phyloP scores from a whole-genome alignment of 2,888 invertebrate species.

The Ennomos fuscantarius region DNA sequence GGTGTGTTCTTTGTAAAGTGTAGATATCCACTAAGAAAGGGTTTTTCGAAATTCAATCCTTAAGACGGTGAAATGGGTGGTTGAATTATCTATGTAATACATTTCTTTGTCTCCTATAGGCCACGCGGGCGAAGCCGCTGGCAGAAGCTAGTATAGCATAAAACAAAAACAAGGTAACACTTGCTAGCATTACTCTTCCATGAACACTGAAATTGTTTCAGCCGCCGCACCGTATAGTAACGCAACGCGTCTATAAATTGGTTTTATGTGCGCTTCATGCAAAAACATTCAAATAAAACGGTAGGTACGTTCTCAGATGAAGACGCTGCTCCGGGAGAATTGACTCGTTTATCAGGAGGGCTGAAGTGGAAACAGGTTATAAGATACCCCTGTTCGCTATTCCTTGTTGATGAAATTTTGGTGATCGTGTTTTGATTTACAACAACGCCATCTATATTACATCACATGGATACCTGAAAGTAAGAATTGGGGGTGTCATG shows the following conservation, averaged over 20 bases:
- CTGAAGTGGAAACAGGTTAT: conserved; percentile 7
- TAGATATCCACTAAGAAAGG: too few species aligned
- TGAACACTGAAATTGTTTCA: conserved; percentile 27
- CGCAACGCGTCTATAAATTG: conserved; percentile 59
- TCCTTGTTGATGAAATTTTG: background rate
- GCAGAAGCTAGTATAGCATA: background rate
- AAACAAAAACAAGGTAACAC: conserved; percentile 7
- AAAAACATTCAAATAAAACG: conserved; percentile 71
- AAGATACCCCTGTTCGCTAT: background rate
- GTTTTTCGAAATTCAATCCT: too few species aligned
- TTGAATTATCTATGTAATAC: too few species aligned
- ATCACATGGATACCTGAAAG: too few species aligned
- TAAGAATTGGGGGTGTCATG: too few species aligned
- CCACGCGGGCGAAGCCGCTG: too few species aligned
- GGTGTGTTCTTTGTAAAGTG: too few species aligned
- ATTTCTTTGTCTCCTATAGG: too few species aligned
- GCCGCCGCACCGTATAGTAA: conserved; percentile 11
- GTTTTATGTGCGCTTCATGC: conserved; percentile 72
- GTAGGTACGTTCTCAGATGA: conserved; percentile 51
- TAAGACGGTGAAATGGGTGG: too few species aligned
- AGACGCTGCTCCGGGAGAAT: conserved; percentile 43
- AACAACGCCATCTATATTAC: too few species aligned
- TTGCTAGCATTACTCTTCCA: conserved; percentile 1
- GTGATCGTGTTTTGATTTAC: too few species aligned
- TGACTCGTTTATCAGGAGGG: conserved; percentile 21